Conservation (phyloP, 30 jellyfish, hydroid and myxozoan species). For the Aurelia sp. region DNA sequence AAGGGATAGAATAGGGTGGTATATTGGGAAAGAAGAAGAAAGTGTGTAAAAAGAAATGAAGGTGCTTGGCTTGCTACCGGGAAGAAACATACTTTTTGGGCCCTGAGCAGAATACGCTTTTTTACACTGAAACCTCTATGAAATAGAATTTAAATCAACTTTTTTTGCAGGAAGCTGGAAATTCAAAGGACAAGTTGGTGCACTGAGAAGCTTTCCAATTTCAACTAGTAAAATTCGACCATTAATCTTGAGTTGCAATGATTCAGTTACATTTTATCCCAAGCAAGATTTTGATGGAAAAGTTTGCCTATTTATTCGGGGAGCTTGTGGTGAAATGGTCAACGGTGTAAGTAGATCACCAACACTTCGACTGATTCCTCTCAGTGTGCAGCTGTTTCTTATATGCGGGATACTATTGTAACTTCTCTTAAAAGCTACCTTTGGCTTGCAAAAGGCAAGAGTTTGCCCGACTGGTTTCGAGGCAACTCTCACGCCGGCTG, state of each 20-base stretch:
- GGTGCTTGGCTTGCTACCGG: too few species aligned
- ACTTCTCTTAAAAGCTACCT: not conserved
- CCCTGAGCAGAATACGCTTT: too few species aligned
- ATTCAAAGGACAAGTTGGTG: not conserved
- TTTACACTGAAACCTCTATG: not conserved
- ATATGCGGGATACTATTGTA: too few species aligned
- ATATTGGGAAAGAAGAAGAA: too few species aligned
- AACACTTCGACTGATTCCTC: not conserved
- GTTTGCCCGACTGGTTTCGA: too few species aligned
- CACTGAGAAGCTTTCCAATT: not conserved
- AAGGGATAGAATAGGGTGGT: too few species aligned
- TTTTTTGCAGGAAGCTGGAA: conserved; percentile 28
- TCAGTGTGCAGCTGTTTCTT: not conserved
- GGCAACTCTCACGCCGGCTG: too few species aligned
- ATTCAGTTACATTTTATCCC: conserved; percentile 33
- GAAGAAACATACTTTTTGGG: too few species aligned
- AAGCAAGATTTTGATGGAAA: conserved; percentile 33
- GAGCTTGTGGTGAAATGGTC: not conserved
- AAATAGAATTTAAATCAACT: too few species aligned
- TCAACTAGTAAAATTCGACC: conserved; percentile 3
- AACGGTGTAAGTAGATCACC: not conserved
- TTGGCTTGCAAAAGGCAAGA: too few species aligned
- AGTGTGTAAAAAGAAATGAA: too few species aligned
- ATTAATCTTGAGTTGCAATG: not conserved
- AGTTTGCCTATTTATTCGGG: conserved; percentile 11